These are phyloP conservation scores for Esox lucius DNA, from an alignment of 2,797 vertebrate genomes.

Conservation along the genomic window DNA sequence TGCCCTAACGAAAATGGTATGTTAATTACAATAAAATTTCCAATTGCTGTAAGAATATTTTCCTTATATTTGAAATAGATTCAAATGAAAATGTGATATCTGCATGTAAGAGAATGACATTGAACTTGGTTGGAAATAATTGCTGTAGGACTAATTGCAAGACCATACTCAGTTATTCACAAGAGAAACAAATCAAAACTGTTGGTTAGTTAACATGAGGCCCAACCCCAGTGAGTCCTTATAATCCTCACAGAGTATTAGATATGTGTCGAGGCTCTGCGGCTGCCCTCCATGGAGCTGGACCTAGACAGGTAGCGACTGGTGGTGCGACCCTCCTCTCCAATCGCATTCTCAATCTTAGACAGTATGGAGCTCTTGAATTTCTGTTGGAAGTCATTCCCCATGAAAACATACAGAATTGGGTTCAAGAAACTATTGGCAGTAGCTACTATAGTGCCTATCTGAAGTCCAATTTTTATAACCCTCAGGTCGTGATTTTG, in stretches of 20 bases:
- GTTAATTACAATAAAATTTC: too few species aligned
- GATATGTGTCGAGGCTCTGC: constrained; percentile 69
- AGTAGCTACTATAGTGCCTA: constrained; percentile 69
- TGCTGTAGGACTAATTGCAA: too few species aligned
- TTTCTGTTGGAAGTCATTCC: constrained; percentile 85
- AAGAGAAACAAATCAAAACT: too few species aligned
- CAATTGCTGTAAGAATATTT: too few species aligned
- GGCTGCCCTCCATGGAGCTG: constrained; percentile 69
- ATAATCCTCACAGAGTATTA: constrained; percentile 52
- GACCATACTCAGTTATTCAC: too few species aligned
- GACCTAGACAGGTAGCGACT: constrained; percentile 87
- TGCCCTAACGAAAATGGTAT: too few species aligned
- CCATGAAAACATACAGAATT: constrained; percentile 92
- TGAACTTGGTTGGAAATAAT: too few species aligned
- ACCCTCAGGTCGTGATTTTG: constrained; percentile 16
- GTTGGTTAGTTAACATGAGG: too few species aligned
- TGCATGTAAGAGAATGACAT: too few species aligned
- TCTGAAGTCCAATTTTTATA: constrained; percentile 61
- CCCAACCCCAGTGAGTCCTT: background rate
- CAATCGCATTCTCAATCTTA: constrained; percentile 87
- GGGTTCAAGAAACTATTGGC: constrained; percentile 96
- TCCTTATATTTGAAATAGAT: too few species aligned
- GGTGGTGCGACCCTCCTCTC: constrained; percentile 80
- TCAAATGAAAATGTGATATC: too few species aligned
- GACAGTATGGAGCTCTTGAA: constrained; percentile 84